Conservation (phyloP, 2,113 vertebrate genomes). For the Felis catus region F.catus_Fca126_mat1.0 CM031425.1:33882501-33883000, state of each 20-base stretch:
- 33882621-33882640: not conserved
- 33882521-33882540: not conserved
- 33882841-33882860: no score
- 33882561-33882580: not conserved
- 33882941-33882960: no score
- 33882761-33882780: no score
- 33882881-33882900: no score
- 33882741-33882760: not conserved
- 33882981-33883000: not conserved
- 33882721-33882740: constrained; percentile 8
- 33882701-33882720: not conserved
- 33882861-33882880: no score
- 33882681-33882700: not conserved
- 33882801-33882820: no score
- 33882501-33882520: not conserved
- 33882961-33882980: not conserved
- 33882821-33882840: no score
- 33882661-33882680: constrained; percentile 6
- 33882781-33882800: no score
- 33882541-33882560: not conserved
- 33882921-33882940: no score
- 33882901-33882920: no score
- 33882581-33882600: not conserved
- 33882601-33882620: not conserved
- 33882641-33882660: not conserved